phyloP scores from a whole-genome alignment of 2,797 vertebrate species.

The Tinamus major region DNA sequence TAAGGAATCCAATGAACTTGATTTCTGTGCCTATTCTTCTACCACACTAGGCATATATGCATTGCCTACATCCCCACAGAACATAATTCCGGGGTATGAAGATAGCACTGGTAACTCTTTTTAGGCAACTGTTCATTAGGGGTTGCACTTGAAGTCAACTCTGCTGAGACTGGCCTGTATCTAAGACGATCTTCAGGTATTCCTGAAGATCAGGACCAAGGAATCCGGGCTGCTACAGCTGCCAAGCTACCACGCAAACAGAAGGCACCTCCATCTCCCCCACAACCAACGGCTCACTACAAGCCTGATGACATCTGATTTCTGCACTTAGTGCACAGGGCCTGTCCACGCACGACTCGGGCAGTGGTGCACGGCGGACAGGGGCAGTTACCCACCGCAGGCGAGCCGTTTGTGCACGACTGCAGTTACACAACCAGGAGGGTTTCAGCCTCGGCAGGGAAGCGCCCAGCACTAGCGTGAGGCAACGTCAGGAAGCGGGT shows the following conservation, averaged over 20 bases:
- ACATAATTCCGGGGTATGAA: neutral
- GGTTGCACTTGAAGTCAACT: neutral
- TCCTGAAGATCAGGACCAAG: no score
- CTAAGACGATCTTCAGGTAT: neutral
- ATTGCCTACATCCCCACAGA: fast-evolving
- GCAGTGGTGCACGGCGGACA: no score
- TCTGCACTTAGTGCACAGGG: neutral
- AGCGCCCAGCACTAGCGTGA: fast-evolving
- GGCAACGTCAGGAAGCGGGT: neutral
- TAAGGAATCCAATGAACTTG: neutral
- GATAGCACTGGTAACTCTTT: neutral
- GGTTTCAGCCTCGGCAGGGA: neutral
- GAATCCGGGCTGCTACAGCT: neutral
- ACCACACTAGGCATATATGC: neutral
- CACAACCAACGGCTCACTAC: neutral
- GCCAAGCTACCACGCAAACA: neutral
- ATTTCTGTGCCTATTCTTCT: neutral
- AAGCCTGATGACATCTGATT: neutral
- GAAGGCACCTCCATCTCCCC: neutral
- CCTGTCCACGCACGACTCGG: neutral
- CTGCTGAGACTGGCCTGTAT: no score
- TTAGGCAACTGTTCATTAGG: neutral
- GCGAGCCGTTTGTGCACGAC: neutral
- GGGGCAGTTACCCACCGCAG: neutral
- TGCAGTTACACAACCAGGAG: neutral